phyloP scores from a whole-genome alignment of 1,140 invertebrate genomes.

The Helicoverpa zea region DNA sequence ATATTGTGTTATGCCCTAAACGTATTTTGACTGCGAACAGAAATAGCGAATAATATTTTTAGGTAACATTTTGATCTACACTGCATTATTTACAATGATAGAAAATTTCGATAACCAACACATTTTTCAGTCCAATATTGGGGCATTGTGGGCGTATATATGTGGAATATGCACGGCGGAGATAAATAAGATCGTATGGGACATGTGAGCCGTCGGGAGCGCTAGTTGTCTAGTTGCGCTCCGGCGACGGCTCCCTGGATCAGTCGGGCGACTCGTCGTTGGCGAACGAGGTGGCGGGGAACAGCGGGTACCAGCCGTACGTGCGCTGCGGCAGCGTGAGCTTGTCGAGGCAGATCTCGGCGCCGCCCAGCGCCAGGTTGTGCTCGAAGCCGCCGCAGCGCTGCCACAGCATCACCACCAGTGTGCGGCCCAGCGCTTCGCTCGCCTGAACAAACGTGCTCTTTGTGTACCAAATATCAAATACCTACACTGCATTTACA shows the following conservation, averaged over 20 bases:
- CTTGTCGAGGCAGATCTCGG: constrained; percentile 93
- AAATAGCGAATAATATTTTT: constrained; percentile 3
- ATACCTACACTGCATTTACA: too few species aligned
- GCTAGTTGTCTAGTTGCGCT: constrained; percentile 75
- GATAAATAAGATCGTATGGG: constrained; percentile 30
- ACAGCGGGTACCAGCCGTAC: constrained; percentile 96
- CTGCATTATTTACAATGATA: constrained; percentile 32
- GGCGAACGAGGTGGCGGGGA: constrained; percentile 88
- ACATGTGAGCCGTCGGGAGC: constrained; percentile 69
- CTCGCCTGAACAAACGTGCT: constrained; percentile 86
- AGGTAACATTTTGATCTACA: constrained; percentile 9
- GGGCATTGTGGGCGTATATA: constrained; percentile 33
- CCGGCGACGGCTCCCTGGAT: constrained; percentile 85
- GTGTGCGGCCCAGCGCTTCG: constrained; percentile 93
- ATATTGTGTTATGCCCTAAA: too few species aligned
- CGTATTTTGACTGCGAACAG: not conserved
- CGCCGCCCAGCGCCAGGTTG: constrained; percentile 95
- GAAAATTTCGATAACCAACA: constrained; percentile 1
- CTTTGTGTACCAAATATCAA: constrained; percentile 12
- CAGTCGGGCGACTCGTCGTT: constrained; percentile 83
- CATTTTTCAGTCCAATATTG: constrained; percentile 20
- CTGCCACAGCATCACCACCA: constrained; percentile 97
- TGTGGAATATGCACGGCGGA: constrained; percentile 41
- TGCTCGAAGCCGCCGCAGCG: constrained; percentile 95
- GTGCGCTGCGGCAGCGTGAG: constrained; percentile 92